phyloP scores from a whole-genome alignment of 2,888 invertebrate genomes.

The Syrista parreyssii region DNA sequence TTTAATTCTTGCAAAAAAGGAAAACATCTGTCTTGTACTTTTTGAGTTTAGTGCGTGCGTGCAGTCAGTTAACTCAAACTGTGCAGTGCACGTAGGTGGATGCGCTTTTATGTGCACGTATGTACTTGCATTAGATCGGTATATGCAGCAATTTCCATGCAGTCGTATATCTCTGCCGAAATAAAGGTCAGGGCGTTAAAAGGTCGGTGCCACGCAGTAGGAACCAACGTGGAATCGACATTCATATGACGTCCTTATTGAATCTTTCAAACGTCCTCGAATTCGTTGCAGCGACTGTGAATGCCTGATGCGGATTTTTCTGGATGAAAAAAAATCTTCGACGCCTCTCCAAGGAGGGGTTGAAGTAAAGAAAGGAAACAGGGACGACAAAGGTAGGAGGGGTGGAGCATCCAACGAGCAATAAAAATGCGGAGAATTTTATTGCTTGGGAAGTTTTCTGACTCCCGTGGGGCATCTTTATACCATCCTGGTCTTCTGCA shows the following conservation, averaged over 20 bases:
- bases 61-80: not conserved
- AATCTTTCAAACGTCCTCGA: slow-evolving; percentile 1
- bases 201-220: not conserved
- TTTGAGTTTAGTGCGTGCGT: not conserved
- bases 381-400: not conserved
- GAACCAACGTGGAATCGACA: slow-evolving; percentile 2
- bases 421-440: not conserved
- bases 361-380: not conserved
- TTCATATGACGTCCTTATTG: slow-evolving; percentile 1
- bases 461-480: not conserved
- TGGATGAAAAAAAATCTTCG: not conserved
- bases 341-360: not conserved
- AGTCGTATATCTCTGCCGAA: not conserved
- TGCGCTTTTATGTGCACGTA: not conserved
- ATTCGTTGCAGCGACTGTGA: not conserved
- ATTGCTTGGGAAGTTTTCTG: not conserved
- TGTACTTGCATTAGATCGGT: not conserved
- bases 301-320: not conserved
- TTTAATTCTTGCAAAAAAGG: not conserved
- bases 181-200: not conserved
- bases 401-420: not conserved
- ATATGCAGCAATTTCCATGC: not conserved
- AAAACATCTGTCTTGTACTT: not conserved
- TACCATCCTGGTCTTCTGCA: not conserved
- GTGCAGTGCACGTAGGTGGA: not conserved